phyloP scores from a whole-genome alignment of 2,113 vertebrate genomes.

The Catharus minimus region DNA sequence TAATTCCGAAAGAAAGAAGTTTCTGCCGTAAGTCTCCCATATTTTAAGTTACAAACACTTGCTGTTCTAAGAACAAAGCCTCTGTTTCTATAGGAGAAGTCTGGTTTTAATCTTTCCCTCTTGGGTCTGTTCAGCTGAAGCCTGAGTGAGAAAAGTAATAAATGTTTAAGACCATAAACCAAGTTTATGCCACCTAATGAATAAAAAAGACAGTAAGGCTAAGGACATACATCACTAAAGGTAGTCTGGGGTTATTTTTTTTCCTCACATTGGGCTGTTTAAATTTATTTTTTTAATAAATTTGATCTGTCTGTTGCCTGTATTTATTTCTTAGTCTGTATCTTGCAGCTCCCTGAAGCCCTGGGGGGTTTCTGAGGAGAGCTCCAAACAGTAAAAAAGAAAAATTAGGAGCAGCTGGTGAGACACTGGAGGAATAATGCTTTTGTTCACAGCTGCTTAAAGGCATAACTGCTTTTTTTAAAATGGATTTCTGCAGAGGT shows the following conservation, averaged over 20 bases:
- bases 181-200: not conserved
- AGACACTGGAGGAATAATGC: not conserved
- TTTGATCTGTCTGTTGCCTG: not conserved
- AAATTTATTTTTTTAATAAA: not conserved
- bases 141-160: not conserved
- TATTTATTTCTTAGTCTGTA: not conserved
- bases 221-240: not conserved
- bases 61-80: not conserved
- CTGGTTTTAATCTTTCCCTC: not conserved
- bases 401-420: not conserved
- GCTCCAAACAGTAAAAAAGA: not conserved
- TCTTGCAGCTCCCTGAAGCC: not conserved
- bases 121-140: not conserved
- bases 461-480: not conserved
- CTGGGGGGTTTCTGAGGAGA: not conserved
- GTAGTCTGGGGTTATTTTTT: not conserved
- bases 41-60: not conserved
- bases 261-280: not conserved
- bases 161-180: not conserved
- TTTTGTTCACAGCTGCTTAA: not conserved
- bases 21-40: constrained; percentile 87
- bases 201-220: not conserved
- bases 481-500: not conserved
- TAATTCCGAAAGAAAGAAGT: constrained; percentile 92
- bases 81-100: not conserved